Base-by-base conservation (phyloP, 2,797 vertebrate genomes). In the Taenioides sp. region DNA sequence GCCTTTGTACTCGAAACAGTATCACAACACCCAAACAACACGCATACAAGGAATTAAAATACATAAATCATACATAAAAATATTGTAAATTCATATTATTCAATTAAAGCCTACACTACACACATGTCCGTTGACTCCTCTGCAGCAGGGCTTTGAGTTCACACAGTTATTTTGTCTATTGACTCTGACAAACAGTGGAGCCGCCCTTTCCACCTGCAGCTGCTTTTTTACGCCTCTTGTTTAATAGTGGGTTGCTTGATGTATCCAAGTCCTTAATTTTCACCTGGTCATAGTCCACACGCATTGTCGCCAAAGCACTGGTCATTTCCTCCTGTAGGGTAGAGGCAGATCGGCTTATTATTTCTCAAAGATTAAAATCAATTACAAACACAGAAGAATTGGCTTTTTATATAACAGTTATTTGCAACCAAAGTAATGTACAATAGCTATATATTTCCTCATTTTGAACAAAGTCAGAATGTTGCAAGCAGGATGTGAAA, bases 221-320 rank as follows among this genome's bases (percentile, higher is more conserved):
- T 2, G 97, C 96, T 88, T 97, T 99, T 92, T 98, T 98, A 69
- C 98, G 95, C 61, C 98, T 94, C 88, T 99, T 98, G 93, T 97
- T 97, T 83, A 99, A 95, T 25, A 99, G 95, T 7, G 95, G 95
- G 89, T 99, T 99, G 92, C 94, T 99, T 74, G 98, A 98, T 0
- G 95, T 97, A 90, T 98, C 96, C 70, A 99, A 93, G 84, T 98
- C 97, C 86, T 99, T 99, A 87, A 99, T 98, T 91, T 96, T 98
- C 87, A 99, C 96, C 92, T 99, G 98, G 86, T 99, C 98, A 1
- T 99, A 99, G 92, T 99, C 97, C 67, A 99, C 97, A 0, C 98
- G 95, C 97, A 99, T 98, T 75, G 97, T 98, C 6, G 98, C 98
- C 84, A 99, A 84, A 65, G 97, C 98, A 4, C 97, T 98, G 75